Conservation (phyloP, 2,113 vertebrate species). For the Sisor rabdophorus region DNA sequence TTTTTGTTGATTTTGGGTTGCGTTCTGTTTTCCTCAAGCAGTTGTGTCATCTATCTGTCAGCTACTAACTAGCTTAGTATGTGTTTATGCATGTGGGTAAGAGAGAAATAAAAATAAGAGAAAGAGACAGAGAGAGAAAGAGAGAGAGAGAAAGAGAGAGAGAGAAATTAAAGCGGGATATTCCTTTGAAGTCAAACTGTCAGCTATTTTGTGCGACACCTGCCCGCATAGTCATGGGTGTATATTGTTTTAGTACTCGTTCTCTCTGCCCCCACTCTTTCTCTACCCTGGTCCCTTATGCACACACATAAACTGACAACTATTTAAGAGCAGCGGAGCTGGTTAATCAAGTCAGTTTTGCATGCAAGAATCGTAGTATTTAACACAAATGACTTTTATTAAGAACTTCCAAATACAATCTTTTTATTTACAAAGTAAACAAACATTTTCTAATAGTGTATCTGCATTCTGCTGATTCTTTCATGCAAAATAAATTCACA, state of each 20-base stretch:
- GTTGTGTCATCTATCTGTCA: background rate
- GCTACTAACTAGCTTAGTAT: background rate
- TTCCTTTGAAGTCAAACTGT: slow-evolving; percentile 28
- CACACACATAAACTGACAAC: slow-evolving; percentile 18
- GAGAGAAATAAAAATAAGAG: background rate
- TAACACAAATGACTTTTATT: no score
- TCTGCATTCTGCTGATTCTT: background rate
- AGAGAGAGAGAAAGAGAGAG: slow-evolving; percentile 12
- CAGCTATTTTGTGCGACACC: slow-evolving; percentile 22
- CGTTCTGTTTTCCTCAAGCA: slow-evolving; percentile 1
- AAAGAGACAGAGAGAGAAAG: background rate
- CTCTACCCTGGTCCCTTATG: background rate
- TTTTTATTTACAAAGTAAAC: background rate
- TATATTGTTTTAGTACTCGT: background rate
- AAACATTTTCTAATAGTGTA: background rate
- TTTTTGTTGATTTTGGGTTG: background rate
- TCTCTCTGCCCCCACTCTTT: background rate
- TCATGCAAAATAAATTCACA: background rate
- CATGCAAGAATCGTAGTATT: slow-evolving; percentile 54
- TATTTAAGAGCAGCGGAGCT: slow-evolving; percentile 58
- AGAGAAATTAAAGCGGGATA: background rate
- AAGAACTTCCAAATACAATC: background rate
- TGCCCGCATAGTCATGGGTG: background rate
- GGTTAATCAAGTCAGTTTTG: slow-evolving; percentile 64
- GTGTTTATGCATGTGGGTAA: background rate